Conservation (phyloP, 2,888 invertebrate species). For the Apoderus coryli region DNA sequence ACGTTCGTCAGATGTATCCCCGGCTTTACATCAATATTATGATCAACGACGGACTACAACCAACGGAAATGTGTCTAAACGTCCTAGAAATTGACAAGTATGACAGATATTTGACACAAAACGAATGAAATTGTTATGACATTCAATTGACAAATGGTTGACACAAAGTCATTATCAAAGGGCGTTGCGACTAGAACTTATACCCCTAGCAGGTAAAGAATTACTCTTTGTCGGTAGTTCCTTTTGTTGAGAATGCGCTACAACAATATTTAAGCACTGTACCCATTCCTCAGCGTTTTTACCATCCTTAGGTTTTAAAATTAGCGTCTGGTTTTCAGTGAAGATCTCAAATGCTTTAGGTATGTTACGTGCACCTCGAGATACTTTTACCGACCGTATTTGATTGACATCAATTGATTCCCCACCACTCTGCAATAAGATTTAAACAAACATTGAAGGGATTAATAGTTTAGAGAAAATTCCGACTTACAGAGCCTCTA, state of each 20-base stretch:
- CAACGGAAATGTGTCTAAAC: too few relatives aligned
- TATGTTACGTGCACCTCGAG: constrained; percentile 78
- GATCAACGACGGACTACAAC: too few relatives aligned
- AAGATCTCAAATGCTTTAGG: constrained; percentile 96
- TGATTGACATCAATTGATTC: constrained; percentile 83
- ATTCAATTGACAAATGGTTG: too few relatives aligned
- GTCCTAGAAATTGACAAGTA: too few relatives aligned
- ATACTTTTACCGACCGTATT: constrained; percentile 88
- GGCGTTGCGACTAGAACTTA: constrained; percentile 32
- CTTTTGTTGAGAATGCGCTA: constrained; percentile 69
- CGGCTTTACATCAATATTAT: too few relatives aligned
- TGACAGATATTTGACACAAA: too few relatives aligned
- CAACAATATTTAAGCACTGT: constrained; percentile 84
- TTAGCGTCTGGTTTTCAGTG: constrained; percentile 81
- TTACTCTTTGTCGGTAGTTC: constrained; percentile 37
- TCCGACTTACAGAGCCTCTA: constrained; percentile 57
- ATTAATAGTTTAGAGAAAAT: too few relatives aligned
- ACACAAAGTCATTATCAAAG: constrained; percentile 22
- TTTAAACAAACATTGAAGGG: constrained; percentile 4
- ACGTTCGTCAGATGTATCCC: too few relatives aligned
- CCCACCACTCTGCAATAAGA: constrained; percentile 55
- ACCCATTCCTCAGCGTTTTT: constrained; percentile 95
- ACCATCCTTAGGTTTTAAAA: constrained; percentile 87
- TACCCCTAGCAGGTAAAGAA: constrained; percentile 33
- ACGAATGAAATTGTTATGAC: too few relatives aligned